phyloP scores from a whole-genome alignment of 2,113 vertebrate genomes.

The Nymphicus hollandicus region DNA sequence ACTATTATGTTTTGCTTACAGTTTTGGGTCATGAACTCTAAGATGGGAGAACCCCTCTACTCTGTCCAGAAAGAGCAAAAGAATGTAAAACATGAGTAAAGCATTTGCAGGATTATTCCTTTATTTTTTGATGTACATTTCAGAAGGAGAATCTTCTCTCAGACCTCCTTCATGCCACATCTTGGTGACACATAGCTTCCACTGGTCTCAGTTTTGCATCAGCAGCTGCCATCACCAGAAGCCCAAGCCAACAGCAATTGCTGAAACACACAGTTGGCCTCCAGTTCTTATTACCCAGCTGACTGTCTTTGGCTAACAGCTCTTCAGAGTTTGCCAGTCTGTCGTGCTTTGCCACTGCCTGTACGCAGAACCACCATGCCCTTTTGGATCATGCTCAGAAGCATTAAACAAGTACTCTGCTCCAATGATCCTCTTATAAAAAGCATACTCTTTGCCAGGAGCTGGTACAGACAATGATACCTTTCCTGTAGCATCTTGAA shows the following conservation, averaged over 20 bases:
- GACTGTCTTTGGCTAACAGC: background rate
- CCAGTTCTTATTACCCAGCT: background rate
- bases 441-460: background rate
- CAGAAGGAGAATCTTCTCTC: background rate
- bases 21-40: background rate
- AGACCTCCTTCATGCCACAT: background rate
- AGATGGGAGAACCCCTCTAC: background rate
- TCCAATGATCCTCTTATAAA: background rate
- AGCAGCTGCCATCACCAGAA: background rate
- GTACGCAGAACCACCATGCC: accelerated
- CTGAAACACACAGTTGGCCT: background rate
- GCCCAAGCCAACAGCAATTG: background rate
- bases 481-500: background rate
- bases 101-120: background rate
- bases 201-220: background rate
- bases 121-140: background rate
- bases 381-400: background rate
- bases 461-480: background rate
- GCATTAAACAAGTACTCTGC: background rate
- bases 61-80: background rate
- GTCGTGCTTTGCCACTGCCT: accelerated
- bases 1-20: background rate
- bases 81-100: background rate
- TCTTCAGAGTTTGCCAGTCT: background rate
- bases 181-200: background rate